Conservation (phyloP, 2,113 vertebrate genomes). For the Xyliphius kryptos region DNA sequence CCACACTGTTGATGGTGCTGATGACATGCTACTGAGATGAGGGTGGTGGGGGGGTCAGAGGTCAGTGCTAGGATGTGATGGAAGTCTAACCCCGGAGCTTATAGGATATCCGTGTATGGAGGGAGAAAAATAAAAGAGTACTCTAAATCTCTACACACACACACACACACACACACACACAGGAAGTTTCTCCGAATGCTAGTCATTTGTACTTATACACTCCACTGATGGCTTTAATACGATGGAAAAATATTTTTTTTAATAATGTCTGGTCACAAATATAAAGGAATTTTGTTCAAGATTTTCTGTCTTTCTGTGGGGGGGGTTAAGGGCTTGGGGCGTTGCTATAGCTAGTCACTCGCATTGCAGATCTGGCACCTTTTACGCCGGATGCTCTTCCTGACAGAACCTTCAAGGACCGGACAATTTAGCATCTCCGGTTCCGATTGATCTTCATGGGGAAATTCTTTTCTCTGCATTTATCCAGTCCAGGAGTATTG, state of each 20-base stretch:
- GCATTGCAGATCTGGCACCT: no score
- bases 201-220: neutral
- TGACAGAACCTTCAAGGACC: no score
- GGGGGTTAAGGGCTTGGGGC: no score
- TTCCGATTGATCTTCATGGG: no score
- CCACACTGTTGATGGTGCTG: neutral
- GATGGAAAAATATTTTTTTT: neutral
- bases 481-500: no score
- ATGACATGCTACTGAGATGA: conserved; percentile 2
- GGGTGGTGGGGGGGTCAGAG: neutral
- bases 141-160: no score
- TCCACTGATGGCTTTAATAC: neutral
- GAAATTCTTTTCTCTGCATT: no score
- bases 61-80: conserved; percentile 26
- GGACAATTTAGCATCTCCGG: no score
- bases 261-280: neutral
- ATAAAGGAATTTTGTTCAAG: no score
- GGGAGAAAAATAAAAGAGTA: neutral
- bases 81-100: conserved; percentile 34
- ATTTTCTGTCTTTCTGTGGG: neutral
- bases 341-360: no score
- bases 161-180: neutral
- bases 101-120: conserved; percentile 8
- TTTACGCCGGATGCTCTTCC: no score
- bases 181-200: no score